A percentile compares a stretch with the other conserved stretches of the same genome.
These are phyloP conservation scores for Agapornis roseicollis DNA, from an alignment of 2,113 vertebrate species.

Conservation along the genomic window DNA sequence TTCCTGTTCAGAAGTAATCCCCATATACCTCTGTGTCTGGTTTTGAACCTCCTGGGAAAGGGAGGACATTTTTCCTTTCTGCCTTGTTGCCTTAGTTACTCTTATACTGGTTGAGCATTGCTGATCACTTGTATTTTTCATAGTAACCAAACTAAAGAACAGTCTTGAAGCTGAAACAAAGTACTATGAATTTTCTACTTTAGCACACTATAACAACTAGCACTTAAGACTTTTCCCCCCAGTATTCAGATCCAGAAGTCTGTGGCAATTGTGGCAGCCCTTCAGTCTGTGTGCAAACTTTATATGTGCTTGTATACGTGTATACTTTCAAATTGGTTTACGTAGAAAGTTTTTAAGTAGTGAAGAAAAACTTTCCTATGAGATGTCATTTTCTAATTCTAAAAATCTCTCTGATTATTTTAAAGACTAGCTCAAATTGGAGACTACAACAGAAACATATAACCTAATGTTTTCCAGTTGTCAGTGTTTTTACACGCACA, in stretches of 20 bases:
- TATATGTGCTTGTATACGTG: background rate
- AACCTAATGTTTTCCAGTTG: background rate
- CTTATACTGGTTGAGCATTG: background rate
- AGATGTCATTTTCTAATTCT: background rate
- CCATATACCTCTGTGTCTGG: background rate
- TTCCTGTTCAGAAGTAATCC: background rate
- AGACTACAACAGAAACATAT: rapidly evolving
- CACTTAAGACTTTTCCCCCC: background rate
- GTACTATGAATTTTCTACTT: background rate
- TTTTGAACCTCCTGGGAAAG: background rate
- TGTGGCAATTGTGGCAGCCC: background rate
- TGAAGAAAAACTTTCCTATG: background rate
- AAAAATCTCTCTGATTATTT: background rate
- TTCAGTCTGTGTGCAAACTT: background rate
- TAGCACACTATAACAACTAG: background rate
- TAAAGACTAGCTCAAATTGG: background rate
- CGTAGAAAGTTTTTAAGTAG: background rate
- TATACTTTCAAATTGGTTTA: background rate
- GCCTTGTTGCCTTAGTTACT: background rate
- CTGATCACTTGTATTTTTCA: background rate
- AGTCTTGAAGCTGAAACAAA: background rate
- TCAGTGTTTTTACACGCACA: background rate
- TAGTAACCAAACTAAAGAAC: background rate
- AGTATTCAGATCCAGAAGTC: background rate
- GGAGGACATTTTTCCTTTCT: background rate